Base-by-base conservation (phyloP, 2,888 invertebrate genomes). In the Thecophora atra region DNA sequence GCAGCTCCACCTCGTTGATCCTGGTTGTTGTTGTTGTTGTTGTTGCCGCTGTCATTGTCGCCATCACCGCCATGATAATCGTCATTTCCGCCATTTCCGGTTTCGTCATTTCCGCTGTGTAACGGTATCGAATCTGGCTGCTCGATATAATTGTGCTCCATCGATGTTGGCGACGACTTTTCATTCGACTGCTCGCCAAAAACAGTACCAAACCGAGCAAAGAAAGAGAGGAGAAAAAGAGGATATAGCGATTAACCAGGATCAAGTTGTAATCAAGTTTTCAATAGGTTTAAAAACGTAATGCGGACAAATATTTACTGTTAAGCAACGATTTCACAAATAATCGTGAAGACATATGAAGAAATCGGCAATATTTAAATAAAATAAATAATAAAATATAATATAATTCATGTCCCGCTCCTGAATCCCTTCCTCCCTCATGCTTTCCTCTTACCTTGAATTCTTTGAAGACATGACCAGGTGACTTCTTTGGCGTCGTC, bases 121-220 rank as follows among this genome's bases (percentile, higher is more conserved):
- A 85, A 76, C 77, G 85, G 84, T 81, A 83, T 83, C 75, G 84
- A 83, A 81, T 86, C 85, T 76, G 86, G 85, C 73, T 82, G 82
- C 78, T 87, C 86, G 76, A 86, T 83, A 81, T 85, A 83, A 83
- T 86, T 86, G 80, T 86, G 83, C 77, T 87, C 86, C 76, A 85
- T 81, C 72, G 86, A 84, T 79, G 84, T 78, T 73, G 85, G 81
- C 78, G 82, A 82, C 68, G 81, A 80, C 82, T 83, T 85, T 77
- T 83, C 81, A 74, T 82, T 83, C 76, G 79, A 79, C 84, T 83
- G 78, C 73, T 76, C 24, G 58, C 26, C 28, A 60, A 44, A 47
- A 44, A 11, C 4, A n/a, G 47, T 7, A 42, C 3, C 17, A 26
- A 47, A 6, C 11, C 13, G 19, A 21, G 26, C 11, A 42, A 24